Evolutionary conservation across 2,113 vertebrate genomes (phyloP).

Genomic region (Vulpes ferrilata): DNA sequence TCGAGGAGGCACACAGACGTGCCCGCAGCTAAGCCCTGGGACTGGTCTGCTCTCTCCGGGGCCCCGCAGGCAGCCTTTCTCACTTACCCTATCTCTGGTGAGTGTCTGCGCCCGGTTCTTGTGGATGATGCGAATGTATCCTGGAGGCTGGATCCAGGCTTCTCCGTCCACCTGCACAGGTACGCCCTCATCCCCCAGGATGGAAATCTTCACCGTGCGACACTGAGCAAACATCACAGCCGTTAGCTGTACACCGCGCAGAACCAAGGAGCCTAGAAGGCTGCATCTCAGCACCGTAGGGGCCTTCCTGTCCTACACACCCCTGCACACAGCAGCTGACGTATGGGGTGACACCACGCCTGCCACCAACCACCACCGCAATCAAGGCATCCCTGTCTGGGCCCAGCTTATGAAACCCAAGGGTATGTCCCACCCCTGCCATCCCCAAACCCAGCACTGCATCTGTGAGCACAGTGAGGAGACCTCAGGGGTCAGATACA

Average conservation of each 20-base stretch:
- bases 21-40: not conserved
- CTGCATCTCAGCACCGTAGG: accelerated
- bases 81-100: slow-evolving; percentile 97
- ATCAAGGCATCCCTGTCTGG: not conserved
- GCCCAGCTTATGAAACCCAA: not conserved
- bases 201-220: slow-evolving; percentile 97
- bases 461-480: accelerated
- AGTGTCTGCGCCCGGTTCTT: slow-evolving; percentile 98
- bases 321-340: accelerated
- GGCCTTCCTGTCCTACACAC: not conserved
- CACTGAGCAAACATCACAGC: slow-evolving; percentile 88
- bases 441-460: not conserved
- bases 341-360: accelerated
- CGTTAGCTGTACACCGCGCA: accelerated
- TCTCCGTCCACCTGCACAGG: slow-evolving; percentile 99
- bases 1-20: not conserved
- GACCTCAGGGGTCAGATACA: not conserved
- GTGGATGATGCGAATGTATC: slow-evolving; percentile 97
- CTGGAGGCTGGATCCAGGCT: slow-evolving; percentile 97
- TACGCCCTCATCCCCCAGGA: slow-evolving; percentile 97
- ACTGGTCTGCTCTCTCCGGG: accelerated
- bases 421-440: accelerated
- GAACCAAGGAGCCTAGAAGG: too few relatives aligned
- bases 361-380: not conserved
- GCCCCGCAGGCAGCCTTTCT: not conserved